Conservation (phyloP, 2,888 invertebrate genomes). For the Apotomis betuletana region DNA sequence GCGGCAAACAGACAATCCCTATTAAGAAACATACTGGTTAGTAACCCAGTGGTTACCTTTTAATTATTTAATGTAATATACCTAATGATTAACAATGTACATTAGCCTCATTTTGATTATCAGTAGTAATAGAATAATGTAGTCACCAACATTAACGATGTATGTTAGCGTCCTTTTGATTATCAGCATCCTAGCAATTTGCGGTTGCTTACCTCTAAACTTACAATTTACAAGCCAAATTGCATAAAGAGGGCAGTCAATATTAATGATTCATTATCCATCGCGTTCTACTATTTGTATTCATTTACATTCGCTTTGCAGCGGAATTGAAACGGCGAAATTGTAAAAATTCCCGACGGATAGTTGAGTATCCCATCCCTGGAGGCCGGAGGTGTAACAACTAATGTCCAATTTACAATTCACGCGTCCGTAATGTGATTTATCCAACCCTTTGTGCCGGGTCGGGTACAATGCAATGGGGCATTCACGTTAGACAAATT, state of each 20-base stretch:
- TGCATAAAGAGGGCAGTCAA: conserved; percentile 22
- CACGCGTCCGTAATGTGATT: conserved; percentile 81
- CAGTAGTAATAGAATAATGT: not conserved
- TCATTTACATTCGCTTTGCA: conserved; percentile 20
- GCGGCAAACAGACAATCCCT: too few relatives aligned
- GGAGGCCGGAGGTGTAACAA: conserved; percentile 67
- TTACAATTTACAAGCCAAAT: conserved; percentile 28
- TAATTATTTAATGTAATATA: too few relatives aligned
- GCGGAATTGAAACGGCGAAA: conserved; percentile 18
- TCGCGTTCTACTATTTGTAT: conserved; percentile 15
- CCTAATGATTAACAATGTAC: too few relatives aligned
- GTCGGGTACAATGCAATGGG: conserved; percentile 56
- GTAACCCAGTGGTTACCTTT: too few relatives aligned
- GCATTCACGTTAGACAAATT: conserved; percentile 68
- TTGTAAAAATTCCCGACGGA: conserved; percentile 28
- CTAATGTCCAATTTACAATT: conserved; percentile 83
- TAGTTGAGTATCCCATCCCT: conserved; percentile 34
- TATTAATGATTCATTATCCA: conserved; percentile 24
- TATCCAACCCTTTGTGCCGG: conserved; percentile 77
- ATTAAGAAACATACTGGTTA: too few relatives aligned
- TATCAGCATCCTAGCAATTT: not conserved
- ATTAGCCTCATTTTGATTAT: too few relatives aligned
- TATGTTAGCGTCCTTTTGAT: conserved; percentile 9
- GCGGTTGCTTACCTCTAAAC: conserved; percentile 24
- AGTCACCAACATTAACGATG: not conserved